Conservation (phyloP, 1,140 invertebrate genomes). For the Lucilia sericata region DNA sequence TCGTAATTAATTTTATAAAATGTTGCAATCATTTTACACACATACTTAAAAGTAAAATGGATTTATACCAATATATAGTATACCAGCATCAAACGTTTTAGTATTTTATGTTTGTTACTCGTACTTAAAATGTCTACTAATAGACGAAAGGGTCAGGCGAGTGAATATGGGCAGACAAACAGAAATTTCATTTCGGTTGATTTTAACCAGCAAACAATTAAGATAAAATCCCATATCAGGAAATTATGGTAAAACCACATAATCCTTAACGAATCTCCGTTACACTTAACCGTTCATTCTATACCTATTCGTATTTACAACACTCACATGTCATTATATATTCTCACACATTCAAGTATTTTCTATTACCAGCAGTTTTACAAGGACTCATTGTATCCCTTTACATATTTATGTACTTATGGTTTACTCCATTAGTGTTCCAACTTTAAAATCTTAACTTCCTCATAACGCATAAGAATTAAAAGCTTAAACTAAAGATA, state of each 20-base stretch:
- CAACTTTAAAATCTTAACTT: too few relatives aligned
- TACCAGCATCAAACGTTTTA: not conserved
- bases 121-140: not conserved
- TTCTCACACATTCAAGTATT: too few relatives aligned
- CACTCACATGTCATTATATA: too few relatives aligned
- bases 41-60: too few relatives aligned
- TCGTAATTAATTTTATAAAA: constrained; percentile 3
- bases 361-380: too few relatives aligned
- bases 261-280: constrained; percentile 35
- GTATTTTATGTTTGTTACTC: not conserved
- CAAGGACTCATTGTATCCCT: too few relatives aligned
- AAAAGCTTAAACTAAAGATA: too few relatives aligned
- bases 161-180: not conserved
- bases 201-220: constrained; percentile 36
- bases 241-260: constrained; percentile 37
- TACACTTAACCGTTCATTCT: not conserved
- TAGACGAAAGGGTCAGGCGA: not conserved
- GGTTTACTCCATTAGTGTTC: too few relatives aligned
- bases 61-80: not conserved
- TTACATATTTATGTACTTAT: too few relatives aligned
- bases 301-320: too few relatives aligned
- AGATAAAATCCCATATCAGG: constrained; percentile 39
- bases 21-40: not conserved
- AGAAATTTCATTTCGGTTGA: constrained; percentile 38
- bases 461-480: too few relatives aligned